Base-by-base conservation (phyloP, 2,113 vertebrate species). In the Phylloscopus whistleri region DNA sequence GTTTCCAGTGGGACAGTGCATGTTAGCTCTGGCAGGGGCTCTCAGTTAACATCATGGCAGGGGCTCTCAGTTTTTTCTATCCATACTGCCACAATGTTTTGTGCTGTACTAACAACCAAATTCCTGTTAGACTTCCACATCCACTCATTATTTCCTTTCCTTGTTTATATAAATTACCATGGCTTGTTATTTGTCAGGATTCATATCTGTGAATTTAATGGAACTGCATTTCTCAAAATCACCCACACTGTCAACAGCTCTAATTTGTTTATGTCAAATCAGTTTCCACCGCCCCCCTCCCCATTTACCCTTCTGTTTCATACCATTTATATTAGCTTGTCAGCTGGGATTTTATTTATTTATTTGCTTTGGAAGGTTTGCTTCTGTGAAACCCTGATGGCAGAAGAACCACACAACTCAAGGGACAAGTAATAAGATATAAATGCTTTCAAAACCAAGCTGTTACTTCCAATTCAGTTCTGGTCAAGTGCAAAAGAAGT, bases 201-300 rank as follows among this genome's bases (percentile, higher is more conserved):
- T 92, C 86, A 7, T 96, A 95, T 97, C 93, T 96, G 96, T 93
- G 94, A 97, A 96, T 96, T 94, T 97, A 96, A 97, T 95, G 83
- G 80, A 96, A 96, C 49, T 69, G 94, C 92, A 95, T 91, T 94
- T 96, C 92, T 96, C 88, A 92, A 96, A 96, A 95, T 96, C 94
- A 97, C 94, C 94, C 95, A 97, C 93, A 79, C 93, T 96, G 96
- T 97, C 96, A 97, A 97, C 96, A 97, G 95, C 90, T 96, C 93
- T 92, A 90, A 96, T 96, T 97, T 97, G 95, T 97, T 97, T 96
- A 96, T 86, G 88, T 96, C 88, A 96, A 90, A 96, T 96, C 79
- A 89, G 64, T 28, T 59, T 37, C 28, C 55, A 52, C 41, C 62
- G n/a, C 11, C 12, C 13, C 22, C 55, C 55, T 6, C 56, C 62